A percentile compares a stretch with the other conserved stretches of the same genome.
phyloP scores from a whole-genome alignment of 2,888 invertebrate species.

The Gari tellinella region DNA sequence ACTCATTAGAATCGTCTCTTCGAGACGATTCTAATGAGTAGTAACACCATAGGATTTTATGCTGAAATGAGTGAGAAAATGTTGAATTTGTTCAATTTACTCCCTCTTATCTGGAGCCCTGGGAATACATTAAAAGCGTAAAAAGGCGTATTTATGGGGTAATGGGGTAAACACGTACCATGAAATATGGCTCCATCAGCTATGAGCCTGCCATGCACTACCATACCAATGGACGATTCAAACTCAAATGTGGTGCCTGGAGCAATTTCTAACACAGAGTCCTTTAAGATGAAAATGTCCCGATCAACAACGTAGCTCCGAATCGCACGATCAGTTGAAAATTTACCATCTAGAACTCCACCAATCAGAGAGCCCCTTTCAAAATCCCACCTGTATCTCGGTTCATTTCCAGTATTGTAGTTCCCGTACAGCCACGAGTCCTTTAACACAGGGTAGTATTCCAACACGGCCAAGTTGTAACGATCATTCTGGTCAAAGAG shows the following conservation, averaged over 20 bases:
- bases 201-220: constrained; percentile 96
- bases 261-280: constrained; percentile 94
- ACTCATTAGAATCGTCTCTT: no score
- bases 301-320: constrained; percentile 92
- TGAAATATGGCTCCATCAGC: constrained; percentile 77
- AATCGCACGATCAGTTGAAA: constrained; percentile 41
- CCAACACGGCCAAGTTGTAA: constrained; percentile 96
- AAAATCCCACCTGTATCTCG: constrained; percentile 89
- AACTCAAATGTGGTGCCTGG: constrained; percentile 95
- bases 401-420: constrained; percentile 91
- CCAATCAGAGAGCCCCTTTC: constrained; percentile 77
- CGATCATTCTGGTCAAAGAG: constrained; percentile 83
- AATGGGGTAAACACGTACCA: no score
- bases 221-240: constrained; percentile 94
- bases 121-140: no score
- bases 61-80: no score
- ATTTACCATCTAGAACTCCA: constrained; percentile 71
- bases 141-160: no score
- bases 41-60: no score
- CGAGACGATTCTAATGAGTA: no score
- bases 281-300: constrained; percentile 97
- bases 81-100: no score
- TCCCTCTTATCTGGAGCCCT: no score
- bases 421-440: constrained; percentile 95
- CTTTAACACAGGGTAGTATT: constrained; percentile 95